These are phyloP conservation scores for Gallinago media DNA, from an alignment of 2,113 vertebrate genomes.

Conservation along the genomic window DNA sequence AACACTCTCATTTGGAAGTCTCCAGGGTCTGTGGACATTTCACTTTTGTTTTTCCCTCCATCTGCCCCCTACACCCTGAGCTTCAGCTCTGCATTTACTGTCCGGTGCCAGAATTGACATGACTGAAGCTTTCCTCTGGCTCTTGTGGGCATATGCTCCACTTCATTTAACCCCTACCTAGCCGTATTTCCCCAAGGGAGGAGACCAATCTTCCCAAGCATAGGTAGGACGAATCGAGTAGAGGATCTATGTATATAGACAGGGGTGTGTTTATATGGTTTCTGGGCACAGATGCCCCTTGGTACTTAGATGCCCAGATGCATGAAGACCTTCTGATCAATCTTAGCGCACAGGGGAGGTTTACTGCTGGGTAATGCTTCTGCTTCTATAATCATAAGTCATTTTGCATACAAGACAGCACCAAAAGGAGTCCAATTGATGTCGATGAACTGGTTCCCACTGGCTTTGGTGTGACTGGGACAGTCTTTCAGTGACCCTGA, in stretches of 20 bases:
- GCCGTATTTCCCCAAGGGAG: not conserved
- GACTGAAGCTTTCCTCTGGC: not conserved
- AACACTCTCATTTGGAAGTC: not conserved
- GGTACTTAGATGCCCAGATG: fast-evolving
- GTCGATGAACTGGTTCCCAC: not conserved
- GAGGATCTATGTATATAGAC: not conserved
- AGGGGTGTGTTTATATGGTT: not conserved
- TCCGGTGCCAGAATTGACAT: not conserved
- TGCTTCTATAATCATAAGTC: not conserved
- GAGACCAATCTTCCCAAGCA: fast-evolving
- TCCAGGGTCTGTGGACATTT: not conserved
- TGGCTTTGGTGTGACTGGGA: not conserved
- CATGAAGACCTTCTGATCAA: not conserved
- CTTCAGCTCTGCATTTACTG: not conserved
- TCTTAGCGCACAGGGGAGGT: not conserved
- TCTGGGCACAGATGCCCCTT: not conserved
- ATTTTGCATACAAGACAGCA: not conserved
- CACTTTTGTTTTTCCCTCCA: fast-evolving
- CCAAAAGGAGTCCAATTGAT: not conserved
- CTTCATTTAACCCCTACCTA: not conserved
- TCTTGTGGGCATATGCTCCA: not conserved
- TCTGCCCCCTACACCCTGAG: not conserved
- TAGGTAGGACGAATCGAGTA: not conserved
- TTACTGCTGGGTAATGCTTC: not conserved
- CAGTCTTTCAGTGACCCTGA: not conserved